These are phyloP conservation scores for Monodelphis domestica DNA, from an alignment of 2,797 vertebrate species.

Conservation along the genomic window DNA sequence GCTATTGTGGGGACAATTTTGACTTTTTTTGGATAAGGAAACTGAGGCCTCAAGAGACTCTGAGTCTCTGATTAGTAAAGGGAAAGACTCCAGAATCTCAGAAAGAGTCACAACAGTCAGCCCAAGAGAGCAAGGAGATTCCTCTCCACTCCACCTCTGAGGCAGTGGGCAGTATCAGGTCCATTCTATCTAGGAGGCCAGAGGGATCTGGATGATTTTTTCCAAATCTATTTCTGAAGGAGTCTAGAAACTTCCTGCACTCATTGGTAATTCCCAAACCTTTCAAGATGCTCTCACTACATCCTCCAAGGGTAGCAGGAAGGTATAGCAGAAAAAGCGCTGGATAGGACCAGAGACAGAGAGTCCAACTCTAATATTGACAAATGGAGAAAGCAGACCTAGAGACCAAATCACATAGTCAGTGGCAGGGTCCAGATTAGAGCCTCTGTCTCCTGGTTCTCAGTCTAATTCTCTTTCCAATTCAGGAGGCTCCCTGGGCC, in stretches of 20 bases:
- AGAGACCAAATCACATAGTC: not conserved
- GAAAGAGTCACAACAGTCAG: not conserved
- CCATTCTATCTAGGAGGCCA: not conserved
- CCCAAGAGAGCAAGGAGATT: no score
- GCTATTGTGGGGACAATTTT: not conserved
- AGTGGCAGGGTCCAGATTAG: not conserved
- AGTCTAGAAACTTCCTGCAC: not conserved
- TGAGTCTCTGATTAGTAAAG: not conserved
- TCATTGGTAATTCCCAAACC: not conserved
- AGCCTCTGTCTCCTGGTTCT: not conserved
- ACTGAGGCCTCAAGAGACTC: not conserved
- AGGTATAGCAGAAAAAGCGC: not conserved
- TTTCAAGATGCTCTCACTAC: not conserved
- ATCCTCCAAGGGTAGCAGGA: not conserved
- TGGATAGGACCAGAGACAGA: not conserved
- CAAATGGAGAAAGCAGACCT: not conserved
- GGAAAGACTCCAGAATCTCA: not conserved
- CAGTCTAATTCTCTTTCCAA: not conserved
- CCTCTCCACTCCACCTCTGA: not conserved
- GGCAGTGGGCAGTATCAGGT: not conserved
- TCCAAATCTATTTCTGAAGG: not conserved
- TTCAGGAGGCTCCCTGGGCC: not conserved
- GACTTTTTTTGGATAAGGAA: not conserved
- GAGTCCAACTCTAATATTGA: not conserved
- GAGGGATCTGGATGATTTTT: not conserved